Conservation (phyloP, 2,113 vertebrate genomes). For the Nerophis ophidion region DNA sequence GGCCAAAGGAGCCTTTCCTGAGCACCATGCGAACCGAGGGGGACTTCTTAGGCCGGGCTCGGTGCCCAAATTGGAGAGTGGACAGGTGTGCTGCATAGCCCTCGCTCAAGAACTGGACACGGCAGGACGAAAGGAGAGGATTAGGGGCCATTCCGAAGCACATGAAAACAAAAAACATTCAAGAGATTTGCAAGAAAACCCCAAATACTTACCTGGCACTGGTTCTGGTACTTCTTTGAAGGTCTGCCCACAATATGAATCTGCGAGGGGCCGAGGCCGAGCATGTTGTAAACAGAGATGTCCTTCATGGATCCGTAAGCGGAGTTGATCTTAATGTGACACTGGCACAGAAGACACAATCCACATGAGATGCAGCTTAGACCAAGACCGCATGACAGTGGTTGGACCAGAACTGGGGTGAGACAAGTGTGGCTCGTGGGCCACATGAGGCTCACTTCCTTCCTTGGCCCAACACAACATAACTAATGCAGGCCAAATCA, state of each 20-base stretch:
- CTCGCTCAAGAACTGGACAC: conserved; percentile 86
- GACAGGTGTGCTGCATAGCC: conserved; percentile 93
- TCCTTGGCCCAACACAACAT: no score
- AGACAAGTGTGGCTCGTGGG: conserved; percentile 4
- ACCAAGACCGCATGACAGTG: conserved; percentile 5
- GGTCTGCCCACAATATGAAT: conserved; percentile 95
- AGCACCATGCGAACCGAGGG: conserved; percentile 88
- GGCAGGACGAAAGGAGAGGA: conserved; percentile 1
- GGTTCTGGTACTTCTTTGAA: conserved; percentile 94
- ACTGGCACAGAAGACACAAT: conserved; percentile 69
- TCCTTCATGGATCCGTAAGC: conserved; percentile 97
- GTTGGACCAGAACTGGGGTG: background rate
- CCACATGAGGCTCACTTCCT: conserved; percentile 2
- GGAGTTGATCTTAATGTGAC: conserved; percentile 95
- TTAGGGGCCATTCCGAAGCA: background rate
- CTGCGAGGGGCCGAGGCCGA: conserved; percentile 86
- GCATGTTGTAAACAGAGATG: conserved; percentile 94
- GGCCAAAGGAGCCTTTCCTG: conserved; percentile 91
- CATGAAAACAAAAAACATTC: background rate
- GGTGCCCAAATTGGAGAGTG: conserved; percentile 84
- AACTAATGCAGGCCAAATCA: no score
- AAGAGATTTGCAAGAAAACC: background rate
- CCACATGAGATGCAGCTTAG: conserved; percentile 11
- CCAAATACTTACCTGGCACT: conserved; percentile 82
- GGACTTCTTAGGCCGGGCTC: conserved; percentile 89